Evolutionary conservation across 2,797 vertebrate genomes (phyloP).

Genomic region (Myripristis murdjan): DNA sequence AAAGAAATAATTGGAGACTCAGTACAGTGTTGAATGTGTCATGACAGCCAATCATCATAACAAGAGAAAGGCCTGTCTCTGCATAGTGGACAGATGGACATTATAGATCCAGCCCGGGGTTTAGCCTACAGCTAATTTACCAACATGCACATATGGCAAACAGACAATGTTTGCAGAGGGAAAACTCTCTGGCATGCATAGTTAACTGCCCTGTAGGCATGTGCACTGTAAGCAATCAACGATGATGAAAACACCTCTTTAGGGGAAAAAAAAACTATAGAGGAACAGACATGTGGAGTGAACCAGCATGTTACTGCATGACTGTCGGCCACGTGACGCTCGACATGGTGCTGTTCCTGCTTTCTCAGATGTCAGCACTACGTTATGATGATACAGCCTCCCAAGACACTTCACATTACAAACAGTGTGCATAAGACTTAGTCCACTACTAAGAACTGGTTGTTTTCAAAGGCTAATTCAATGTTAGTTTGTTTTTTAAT

Average conservation of each 20-base stretch:
- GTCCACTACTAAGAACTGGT: too few species aligned
- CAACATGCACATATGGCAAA: conserved; percentile 46
- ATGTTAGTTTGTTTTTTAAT: too few species aligned
- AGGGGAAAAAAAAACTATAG: not conserved
- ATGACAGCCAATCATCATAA: conserved; percentile 83
- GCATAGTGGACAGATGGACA: conserved; percentile 61
- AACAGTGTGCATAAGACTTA: too few species aligned
- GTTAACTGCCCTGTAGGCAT: conserved; percentile 34
- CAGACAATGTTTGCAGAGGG: conserved; percentile 11
- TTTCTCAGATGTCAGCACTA: conserved; percentile 33
- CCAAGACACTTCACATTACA: conserved; percentile 12
- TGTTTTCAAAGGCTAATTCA: too few species aligned
- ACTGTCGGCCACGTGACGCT: conserved; percentile 38
- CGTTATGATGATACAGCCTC: conserved; percentile 25
- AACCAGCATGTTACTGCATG: conserved; percentile 30
- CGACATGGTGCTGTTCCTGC: conserved; percentile 17
- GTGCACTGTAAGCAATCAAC: conserved; percentile 47
- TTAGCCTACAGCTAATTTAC: conserved; percentile 66
- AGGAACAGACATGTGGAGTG: conserved; percentile 13
- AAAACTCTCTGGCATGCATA: conserved; percentile 22
- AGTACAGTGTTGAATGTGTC: conserved; percentile 73
- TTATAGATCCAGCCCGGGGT: conserved; percentile 45
- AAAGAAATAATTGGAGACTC: conserved; percentile 79
- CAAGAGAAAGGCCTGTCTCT: conserved; percentile 66
- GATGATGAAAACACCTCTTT: conserved; percentile 31